phyloP scores from a whole-genome alignment of 2,797 vertebrate genomes.

The Falco cherrug region DNA sequence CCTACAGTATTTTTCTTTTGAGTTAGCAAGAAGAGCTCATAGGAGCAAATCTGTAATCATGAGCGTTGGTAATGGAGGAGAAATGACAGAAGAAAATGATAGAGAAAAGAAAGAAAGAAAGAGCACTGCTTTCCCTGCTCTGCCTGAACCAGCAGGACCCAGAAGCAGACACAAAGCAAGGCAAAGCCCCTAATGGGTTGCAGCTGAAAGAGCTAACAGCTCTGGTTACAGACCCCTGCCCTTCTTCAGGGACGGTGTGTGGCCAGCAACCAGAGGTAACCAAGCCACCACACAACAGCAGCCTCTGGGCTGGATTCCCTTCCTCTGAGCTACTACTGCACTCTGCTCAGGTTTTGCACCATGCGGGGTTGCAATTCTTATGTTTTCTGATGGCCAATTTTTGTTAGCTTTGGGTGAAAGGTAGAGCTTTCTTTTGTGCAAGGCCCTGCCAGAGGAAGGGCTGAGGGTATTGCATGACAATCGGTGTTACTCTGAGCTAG shows the following conservation, averaged over 20 bases:
- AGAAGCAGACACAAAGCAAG: not conserved
- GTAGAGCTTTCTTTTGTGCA: not conserved
- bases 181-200: fast-evolving
- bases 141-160: not conserved
- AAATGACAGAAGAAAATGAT: not conserved
- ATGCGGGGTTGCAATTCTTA: fast-evolving
- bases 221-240: not conserved
- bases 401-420: not conserved
- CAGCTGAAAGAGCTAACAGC: not conserved
- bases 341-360: not conserved
- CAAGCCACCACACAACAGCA: fast-evolving
- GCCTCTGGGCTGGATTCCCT: not conserved
- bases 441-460: not conserved
- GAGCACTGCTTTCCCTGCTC: not conserved
- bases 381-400: not conserved
- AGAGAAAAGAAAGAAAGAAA: too few species aligned
- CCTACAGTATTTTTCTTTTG: not conserved
- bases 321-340: not conserved
- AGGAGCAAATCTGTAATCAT: not conserved
- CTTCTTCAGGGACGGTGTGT: not conserved
- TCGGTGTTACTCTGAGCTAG: not conserved
- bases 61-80: not conserved
- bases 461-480: not conserved
- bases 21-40: not conserved
- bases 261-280: not conserved